Evolutionary conservation across 2,888 invertebrate genomes (phyloP), one percentile per base, ranked within the genome.

Genomic region (Heptascelio sp.): DNA sequence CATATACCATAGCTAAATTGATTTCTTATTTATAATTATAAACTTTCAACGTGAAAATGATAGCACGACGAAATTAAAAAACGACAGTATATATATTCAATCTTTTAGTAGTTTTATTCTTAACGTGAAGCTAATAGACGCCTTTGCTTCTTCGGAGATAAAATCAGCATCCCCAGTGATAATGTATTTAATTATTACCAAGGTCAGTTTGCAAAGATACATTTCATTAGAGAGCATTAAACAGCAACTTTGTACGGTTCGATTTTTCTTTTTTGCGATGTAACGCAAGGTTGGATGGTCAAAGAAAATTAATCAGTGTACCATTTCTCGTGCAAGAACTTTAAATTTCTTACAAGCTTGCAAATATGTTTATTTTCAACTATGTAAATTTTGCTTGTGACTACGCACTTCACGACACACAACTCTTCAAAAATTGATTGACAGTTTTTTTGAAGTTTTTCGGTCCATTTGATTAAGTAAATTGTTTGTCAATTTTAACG

Each of bases 161-260:
- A 73, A 62, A 73, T 73, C 73, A 55, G 62, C 55, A 55, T 73
- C 53, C 53, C 72, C 40, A 23, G 53, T 64, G 73, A 73, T 73
- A 64, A 19, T 64, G 53, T 37, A 73, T 73, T 73, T 73, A 62
- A 73, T 73, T 73, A 73, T 55, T 62, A 64, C 62, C 53, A 64
- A 73, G 73, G 73, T 73, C 73, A 73, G 62, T 64, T 40, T 43
- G 40, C 26, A 72, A 60, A 60, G 73, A 73, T 73, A 73, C 73
- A 73, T 73, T 73, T 73, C 73, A 73, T 64, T 73, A 64, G 19
- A 30, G 53, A 73, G 64, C 62, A 64, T 73, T 73, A 73, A 73
- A 64, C 43, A 73, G 73, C 73, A 73, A 73, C 73, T 64, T 73
- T 64, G 26, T 13, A 6, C 8, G 51, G 19, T 62, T 37, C 62